Evolutionary conservation across 2,888 invertebrate species (phyloP).

Genomic region (Drosophila meridiana): DNA sequence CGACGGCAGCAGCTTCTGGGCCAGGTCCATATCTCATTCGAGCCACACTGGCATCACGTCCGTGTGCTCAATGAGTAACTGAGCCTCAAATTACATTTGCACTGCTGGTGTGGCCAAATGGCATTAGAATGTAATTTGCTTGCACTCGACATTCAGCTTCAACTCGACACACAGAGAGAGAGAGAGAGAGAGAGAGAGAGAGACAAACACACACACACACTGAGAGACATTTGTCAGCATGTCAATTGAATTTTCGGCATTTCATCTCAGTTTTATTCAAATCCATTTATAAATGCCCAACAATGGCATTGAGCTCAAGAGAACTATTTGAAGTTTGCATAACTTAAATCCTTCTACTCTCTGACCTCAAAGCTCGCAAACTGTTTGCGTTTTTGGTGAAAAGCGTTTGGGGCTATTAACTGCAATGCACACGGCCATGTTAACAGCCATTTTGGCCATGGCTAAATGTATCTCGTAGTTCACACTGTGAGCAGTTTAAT

Average conservation of each 20-base stretch:
- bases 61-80: slow-evolving; percentile 16
- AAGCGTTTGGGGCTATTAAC: background rate
- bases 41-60: slow-evolving; percentile 3
- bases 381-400: slow-evolving; percentile 4
- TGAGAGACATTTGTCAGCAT: slow-evolving; percentile 5
- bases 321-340: slow-evolving; percentile 13
- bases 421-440: background rate
- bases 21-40: background rate
- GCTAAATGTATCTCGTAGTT: background rate
- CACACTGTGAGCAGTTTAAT: background rate
- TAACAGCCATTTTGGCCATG: background rate
- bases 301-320: slow-evolving; percentile 15
- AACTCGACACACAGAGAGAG: background rate
- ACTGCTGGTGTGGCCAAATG: slow-evolving; percentile 36
- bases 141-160: slow-evolving; percentile 15
- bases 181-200: too few relatives aligned
- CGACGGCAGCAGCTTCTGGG: background rate
- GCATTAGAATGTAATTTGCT: slow-evolving; percentile 51
- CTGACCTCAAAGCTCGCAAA: slow-evolving; percentile 6
- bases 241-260: slow-evolving; percentile 37
- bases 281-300: slow-evolving; percentile 29
- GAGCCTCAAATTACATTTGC: slow-evolving; percentile 46
- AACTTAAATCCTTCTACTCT: slow-evolving; percentile 4
- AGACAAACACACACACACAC: background rate
- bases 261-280: slow-evolving; percentile 23